Evolutionary conservation across 2,888 invertebrate species (phyloP).

Genomic region (Diogma glabrata): DNA sequence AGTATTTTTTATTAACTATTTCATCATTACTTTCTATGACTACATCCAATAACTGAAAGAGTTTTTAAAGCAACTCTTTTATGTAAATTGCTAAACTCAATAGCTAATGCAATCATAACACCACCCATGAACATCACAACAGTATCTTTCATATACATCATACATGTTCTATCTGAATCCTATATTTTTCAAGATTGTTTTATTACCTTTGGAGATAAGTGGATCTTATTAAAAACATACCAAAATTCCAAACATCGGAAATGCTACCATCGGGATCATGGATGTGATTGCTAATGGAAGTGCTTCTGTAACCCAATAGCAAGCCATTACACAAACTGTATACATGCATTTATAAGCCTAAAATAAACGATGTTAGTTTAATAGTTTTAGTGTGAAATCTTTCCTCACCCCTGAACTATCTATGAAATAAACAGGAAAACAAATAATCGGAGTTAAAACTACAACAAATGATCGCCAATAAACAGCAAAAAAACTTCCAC

Average conservation of each 20-base stretch:
- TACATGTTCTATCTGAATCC: constrained; percentile 48
- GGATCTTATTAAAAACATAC: too few relatives aligned
- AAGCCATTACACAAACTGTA: constrained; percentile 68
- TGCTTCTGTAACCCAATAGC: constrained; percentile 74
- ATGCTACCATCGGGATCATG: constrained; percentile 69
- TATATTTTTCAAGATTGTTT: too few relatives aligned
- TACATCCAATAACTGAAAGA: constrained; percentile 64
- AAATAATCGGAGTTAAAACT: constrained; percentile 43
- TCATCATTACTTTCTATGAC: too few relatives aligned
- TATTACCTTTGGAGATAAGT: constrained; percentile 18
- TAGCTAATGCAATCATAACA: constrained; percentile 78
- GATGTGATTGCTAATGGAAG: constrained; percentile 74
- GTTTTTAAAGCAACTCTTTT: constrained; percentile 76
- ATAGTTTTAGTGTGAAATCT: not conserved
- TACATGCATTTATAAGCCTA: constrained; percentile 62
- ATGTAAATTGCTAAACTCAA: constrained; percentile 82
- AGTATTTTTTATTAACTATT: too few relatives aligned
- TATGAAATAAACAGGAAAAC: too few relatives aligned
- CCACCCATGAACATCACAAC: constrained; percentile 86
- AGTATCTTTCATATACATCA: constrained; percentile 68
- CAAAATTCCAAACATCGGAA: constrained; percentile 72
- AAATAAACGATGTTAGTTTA: constrained; percentile 19
- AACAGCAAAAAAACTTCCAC: constrained; percentile 42
- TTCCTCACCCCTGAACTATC: not conserved
- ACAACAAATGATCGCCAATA: constrained; percentile 69